phyloP scores from a whole-genome alignment of 2,888 invertebrate genomes.

The Ophion obscuratus region DNA sequence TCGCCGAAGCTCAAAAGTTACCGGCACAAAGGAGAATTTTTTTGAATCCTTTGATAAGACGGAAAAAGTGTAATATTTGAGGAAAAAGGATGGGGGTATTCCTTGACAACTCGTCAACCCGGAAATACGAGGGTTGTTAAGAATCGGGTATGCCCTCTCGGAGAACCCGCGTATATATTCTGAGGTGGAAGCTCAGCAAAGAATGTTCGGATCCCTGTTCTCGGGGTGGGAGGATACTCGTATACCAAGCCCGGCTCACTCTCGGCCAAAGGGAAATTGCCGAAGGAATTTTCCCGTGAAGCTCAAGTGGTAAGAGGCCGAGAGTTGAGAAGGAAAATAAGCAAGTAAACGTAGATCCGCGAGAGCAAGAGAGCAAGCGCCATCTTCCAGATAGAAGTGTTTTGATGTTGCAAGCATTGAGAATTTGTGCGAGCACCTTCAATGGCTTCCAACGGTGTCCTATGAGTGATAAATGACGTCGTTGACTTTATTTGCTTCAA shows the following conservation, averaged over 20 bases:
- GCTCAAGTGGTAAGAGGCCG: slow-evolving; percentile 22
- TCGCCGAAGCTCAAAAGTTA: neutral
- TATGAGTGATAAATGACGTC: neutral
- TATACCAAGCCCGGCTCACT: slow-evolving; percentile 15
- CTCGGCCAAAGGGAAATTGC: slow-evolving; percentile 35
- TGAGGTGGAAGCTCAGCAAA: slow-evolving; percentile 26
- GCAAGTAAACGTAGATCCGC: neutral
- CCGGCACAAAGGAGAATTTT: neutral
- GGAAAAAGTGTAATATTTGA: slow-evolving; percentile 1
- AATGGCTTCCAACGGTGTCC: neutral
- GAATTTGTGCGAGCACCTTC: neutral
- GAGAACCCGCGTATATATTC: neutral
- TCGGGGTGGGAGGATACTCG: slow-evolving; percentile 7
- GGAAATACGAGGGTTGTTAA: slow-evolving; percentile 34
- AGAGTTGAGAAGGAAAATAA: slow-evolving; percentile 19
- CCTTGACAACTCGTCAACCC: slow-evolving; percentile 29
- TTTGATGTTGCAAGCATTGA: neutral
- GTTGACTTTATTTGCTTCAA: neutral
- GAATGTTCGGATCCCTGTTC: slow-evolving; percentile 48
- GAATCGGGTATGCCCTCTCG: slow-evolving; percentile 10
- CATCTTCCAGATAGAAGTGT: slow-evolving; percentile 1
- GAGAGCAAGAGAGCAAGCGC: neutral
- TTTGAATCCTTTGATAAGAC: neutral
- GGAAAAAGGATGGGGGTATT: slow-evolving; percentile 10
- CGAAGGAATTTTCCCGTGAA: slow-evolving; percentile 20